These are phyloP conservation scores for Arremon aurantiirostris DNA, from an alignment of 2,797 vertebrate genomes.

Conservation along the genomic window DNA sequence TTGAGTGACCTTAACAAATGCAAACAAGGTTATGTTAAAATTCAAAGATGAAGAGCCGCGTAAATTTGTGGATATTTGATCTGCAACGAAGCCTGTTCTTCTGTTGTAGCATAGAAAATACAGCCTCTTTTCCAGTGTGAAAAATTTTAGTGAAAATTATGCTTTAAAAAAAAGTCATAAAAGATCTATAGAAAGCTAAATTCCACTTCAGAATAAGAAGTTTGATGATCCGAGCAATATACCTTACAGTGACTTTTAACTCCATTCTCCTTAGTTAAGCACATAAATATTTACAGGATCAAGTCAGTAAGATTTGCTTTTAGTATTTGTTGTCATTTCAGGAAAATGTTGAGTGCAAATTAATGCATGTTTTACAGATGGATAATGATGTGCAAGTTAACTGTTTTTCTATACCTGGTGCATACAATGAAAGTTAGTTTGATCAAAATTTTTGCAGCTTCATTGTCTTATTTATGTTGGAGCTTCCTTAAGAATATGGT, in stretches of 20 bases:
- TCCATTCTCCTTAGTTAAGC: background rate
- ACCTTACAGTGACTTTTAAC: background rate
- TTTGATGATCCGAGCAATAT: background rate
- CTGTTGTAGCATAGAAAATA: background rate
- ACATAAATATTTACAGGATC: background rate
- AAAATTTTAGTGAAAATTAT: background rate
- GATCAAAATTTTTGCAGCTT: background rate
- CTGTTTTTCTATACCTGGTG: background rate
- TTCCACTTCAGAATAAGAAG: background rate
- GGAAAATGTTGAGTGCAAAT: background rate
- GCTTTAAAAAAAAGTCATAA: background rate
- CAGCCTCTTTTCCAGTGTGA: background rate
- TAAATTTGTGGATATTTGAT: background rate
- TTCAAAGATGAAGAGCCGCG: background rate
- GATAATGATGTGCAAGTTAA: background rate
- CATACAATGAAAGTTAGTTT: background rate
- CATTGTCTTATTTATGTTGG: background rate
- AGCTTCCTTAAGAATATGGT: background rate
- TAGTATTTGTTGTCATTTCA: background rate
- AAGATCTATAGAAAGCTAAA: background rate
- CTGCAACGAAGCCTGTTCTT: background rate
- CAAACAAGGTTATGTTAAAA: background rate
- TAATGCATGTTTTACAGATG: background rate
- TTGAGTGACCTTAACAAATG: background rate
- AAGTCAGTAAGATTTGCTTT: background rate